Base-by-base conservation (phyloP, 2,888 invertebrate genomes). In the Neoitamus cyanurus region DNA sequence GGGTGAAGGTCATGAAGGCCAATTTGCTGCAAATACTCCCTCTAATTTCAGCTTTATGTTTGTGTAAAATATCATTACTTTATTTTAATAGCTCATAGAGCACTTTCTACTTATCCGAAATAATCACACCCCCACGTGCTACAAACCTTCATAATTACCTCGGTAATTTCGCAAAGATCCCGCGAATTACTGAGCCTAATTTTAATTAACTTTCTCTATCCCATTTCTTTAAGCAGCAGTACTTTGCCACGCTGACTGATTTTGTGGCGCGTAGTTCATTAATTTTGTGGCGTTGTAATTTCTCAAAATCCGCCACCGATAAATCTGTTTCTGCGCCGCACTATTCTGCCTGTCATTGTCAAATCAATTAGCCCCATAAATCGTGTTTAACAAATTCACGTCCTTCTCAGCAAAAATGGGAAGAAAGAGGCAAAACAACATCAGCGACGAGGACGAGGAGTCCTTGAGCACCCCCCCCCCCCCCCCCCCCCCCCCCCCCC, bases 281-380 rank as follows among this genome's bases (percentile, higher is more conserved):
- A 58, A 58, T 58, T 58, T 58, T 58, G 58, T 2, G 58, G 58
- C 58, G 11, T 25, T 58, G 58, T 58, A 58, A 58, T 58, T 25
- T 58, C 58, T 58, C 58, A 58, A 58, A 58, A 58, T 58, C 58
- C 58, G 58, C 58, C 58, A 58, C 58, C 20, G 58, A 58, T 58
- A 58, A 58, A 58, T 58, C 58, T 58, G 58, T 58, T 58, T 58
- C 58, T 58, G 25, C 25, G 20, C 9, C 58, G 6, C 20, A 58
- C 58, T 58, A 58, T 58, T 58, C 58, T 58, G 58, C 58, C 58
- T 58, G 58, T 58, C 42, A 42, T 42, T 58, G 58, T 58, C 58
- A 58, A 58, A 58, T 58, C 58, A 58, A 58, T 58, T 58, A 58
- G 58, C 15, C 58, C 58, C 20, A 58, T 58, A 20, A 58, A 58